Percentiles rank a stretch among this genome's conserved stretches.
Conservation (phyloP, 92 coral and sea anemone genomes). For the Zoanthus gigantus region DNA sequence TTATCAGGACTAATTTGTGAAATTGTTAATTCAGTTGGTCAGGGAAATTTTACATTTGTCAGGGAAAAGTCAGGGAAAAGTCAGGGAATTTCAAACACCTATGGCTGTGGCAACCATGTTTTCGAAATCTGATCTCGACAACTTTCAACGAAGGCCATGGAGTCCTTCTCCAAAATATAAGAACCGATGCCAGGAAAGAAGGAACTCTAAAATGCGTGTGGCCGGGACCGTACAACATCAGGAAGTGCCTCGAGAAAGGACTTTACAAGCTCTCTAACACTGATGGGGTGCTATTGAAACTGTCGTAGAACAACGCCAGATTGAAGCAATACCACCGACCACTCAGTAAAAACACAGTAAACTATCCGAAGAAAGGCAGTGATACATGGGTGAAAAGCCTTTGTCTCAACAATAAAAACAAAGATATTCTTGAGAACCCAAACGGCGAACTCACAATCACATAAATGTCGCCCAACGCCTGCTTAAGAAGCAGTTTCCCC, state of each 20-base stretch:
- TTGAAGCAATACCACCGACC: no score
- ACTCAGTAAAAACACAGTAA: no score
- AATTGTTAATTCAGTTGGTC: no score
- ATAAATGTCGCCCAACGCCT: constrained; percentile 28
- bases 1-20: no score
- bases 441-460: constrained; percentile 25
- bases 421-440: constrained; percentile 22
- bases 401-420: background rate
- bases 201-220: constrained; percentile 69
- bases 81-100: no score
- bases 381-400: background rate
- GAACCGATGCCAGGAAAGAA: constrained; percentile 69
- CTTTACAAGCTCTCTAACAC: background rate
- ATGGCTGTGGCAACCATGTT: no score
- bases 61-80: no score
- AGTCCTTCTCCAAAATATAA: constrained; percentile 58
- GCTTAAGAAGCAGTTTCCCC: constrained; percentile 37
- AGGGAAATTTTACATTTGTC: no score
- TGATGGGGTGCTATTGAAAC: no score
- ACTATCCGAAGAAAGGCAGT: background rate
- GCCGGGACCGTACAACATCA: constrained; percentile 35
- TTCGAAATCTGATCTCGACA: background rate
- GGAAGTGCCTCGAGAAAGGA: background rate
- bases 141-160: constrained; percentile 57
- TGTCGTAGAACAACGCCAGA: no score